Percentiles rank a stretch among this genome's conserved stretches.
These are phyloP conservation scores for Myotis yumanensis DNA, from an alignment of 2,113 vertebrate genomes.

Conservation along the genomic window DNA sequence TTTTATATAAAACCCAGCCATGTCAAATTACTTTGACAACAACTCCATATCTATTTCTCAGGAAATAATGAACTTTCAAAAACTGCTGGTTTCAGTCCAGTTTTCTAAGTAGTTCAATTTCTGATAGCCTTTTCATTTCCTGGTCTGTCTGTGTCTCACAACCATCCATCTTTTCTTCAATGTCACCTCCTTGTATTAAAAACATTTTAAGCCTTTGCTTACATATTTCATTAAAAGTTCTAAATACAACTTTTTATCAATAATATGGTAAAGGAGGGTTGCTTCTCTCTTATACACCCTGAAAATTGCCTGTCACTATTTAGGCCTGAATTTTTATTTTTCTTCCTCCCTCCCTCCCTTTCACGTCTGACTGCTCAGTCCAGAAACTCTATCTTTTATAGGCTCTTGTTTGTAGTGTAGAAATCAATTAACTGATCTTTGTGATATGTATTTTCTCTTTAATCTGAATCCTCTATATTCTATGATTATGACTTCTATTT, in stretches of 20 bases:
- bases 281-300: neutral
- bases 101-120: neutral
- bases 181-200: neutral
- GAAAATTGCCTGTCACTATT: neutral
- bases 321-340: neutral
- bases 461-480: neutral
- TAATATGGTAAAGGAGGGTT: neutral
- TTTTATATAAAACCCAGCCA: neutral
- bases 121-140: neutral
- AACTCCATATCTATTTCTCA: neutral
- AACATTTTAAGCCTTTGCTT: neutral
- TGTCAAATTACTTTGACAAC: neutral
- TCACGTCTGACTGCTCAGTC: neutral
- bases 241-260: neutral
- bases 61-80: neutral
- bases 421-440: neutral
- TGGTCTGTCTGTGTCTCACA: neutral
- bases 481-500: neutral
- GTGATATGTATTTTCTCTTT: neutral
- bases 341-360: fast-evolving
- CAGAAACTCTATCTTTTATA: neutral
- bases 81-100: neutral
- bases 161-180: neutral
- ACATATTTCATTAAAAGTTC: neutral
- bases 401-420: fast-evolving